Evolutionary conservation across 1,140 invertebrate species (phyloP).

Genomic region (Saccostrea cuccullata): DNA sequence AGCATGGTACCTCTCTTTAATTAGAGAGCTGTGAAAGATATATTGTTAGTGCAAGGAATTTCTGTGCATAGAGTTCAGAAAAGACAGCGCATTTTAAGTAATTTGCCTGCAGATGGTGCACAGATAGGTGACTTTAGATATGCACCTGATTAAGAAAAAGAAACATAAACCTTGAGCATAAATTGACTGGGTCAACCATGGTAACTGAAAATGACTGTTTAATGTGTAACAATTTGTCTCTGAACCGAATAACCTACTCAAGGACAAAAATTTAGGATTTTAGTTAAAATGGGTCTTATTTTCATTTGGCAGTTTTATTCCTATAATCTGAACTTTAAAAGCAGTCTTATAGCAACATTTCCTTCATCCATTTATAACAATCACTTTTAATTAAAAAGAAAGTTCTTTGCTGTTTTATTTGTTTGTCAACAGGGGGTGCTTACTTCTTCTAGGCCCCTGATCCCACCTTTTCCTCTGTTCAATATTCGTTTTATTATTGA

Average conservation of each 20-base stretch:
- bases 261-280: not conserved
- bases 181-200: not conserved
- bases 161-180: not conserved
- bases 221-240: not conserved
- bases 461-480: no score
- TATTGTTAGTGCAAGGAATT: conserved; percentile 33
- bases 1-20: conserved; percentile 30
- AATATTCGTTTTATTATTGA: no score
- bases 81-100: not conserved
- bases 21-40: conserved; percentile 36
- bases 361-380: no score
- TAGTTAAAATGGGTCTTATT: no score
- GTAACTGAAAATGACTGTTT: not conserved
- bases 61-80: not conserved
- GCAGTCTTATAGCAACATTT: no score
- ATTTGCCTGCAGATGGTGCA: conserved; percentile 30
- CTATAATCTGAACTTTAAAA: no score
- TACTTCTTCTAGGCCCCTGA: no score
- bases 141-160: not conserved
- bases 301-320: no score
- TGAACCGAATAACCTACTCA: not conserved
- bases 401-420: no score
- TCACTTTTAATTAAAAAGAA: no score
- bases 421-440: no score
- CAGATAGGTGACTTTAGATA: not conserved